Conservation (phyloP, 2,888 invertebrate genomes). For the Acleris laterana region DNA sequence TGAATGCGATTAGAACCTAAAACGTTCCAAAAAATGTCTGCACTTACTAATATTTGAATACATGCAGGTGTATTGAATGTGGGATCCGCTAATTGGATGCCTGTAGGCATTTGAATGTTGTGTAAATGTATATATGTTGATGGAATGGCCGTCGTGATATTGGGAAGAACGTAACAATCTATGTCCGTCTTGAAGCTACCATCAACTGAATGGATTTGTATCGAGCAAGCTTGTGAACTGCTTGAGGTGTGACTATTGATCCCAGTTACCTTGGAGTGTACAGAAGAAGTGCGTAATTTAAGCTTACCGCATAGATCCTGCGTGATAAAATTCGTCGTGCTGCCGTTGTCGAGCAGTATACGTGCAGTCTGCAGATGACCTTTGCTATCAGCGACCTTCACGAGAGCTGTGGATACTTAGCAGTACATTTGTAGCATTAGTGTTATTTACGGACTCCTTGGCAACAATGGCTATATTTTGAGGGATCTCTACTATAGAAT, state of each 20-base stretch:
- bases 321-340: conserved; percentile 8
- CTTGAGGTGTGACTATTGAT: conserved; percentile 4
- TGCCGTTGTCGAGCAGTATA: conserved; percentile 1
- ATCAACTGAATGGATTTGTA: conserved; percentile 1
- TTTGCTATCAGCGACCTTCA: conserved; percentile 22
- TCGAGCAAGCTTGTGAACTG: conserved; percentile 1
- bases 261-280: conserved; percentile 4
- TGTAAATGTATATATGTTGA: conserved; percentile 3
- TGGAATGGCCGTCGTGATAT: not conserved
- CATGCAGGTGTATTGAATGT: conserved; percentile 8
- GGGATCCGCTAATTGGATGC: conserved; percentile 12
- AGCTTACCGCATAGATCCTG: conserved; percentile 5
- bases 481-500: conserved; percentile 9
- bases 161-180: conserved; percentile 3
- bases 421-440: conserved; percentile 30
- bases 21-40: not conserved
- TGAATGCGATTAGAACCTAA: not conserved
- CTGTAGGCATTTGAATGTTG: conserved; percentile 7
- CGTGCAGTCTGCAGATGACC: conserved; percentile 31
- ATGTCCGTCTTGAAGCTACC: conserved; percentile 8
- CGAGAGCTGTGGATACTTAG: conserved; percentile 43
- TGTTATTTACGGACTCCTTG: not conserved
- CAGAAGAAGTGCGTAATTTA: not conserved
- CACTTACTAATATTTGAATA: not conserved
- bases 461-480: conserved; percentile 14